phyloP scores from a whole-genome alignment of 2,888 invertebrate species.

The Drosophila mimetica region DNA sequence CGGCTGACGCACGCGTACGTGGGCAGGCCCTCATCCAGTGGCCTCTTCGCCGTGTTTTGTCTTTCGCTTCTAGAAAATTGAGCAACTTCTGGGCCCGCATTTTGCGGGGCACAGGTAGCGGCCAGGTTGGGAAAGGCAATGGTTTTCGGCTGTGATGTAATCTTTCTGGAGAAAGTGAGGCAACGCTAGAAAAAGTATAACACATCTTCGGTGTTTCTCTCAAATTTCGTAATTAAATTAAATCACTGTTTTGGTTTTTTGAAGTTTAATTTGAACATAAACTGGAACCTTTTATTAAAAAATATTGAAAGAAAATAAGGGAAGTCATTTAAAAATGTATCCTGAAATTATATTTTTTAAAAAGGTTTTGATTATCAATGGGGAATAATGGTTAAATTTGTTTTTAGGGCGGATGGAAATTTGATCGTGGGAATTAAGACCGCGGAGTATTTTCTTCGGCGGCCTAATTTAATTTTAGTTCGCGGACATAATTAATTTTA shows the following conservation, averaged over 20 bases:
- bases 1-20: slow-evolving; percentile 61
- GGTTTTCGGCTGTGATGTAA: slow-evolving; percentile 39
- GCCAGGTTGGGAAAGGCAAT: slow-evolving; percentile 44
- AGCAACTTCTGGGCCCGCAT: slow-evolving; percentile 27
- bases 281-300: too few relatives aligned
- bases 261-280: not conserved
- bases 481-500: too few relatives aligned
- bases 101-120: slow-evolving; percentile 2
- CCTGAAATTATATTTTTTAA: too few relatives aligned
- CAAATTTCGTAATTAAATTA: slow-evolving; percentile 14
- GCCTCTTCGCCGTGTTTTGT: slow-evolving; percentile 17
- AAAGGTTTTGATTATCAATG: too few relatives aligned
- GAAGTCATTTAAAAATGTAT: too few relatives aligned
- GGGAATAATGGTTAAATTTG: too few relatives aligned
- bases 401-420: too few relatives aligned
- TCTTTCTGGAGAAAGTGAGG: slow-evolving; percentile 31
- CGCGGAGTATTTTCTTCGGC: too few relatives aligned
- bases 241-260: not conserved
- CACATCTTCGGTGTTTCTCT: not conserved
- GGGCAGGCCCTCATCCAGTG: slow-evolving; percentile 36
- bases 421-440: too few relatives aligned
- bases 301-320: too few relatives aligned
- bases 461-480: too few relatives aligned
- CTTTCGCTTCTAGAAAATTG: slow-evolving; percentile 40
- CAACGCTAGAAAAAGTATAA: not conserved